Evolutionary conservation across 2,113 vertebrate genomes (phyloP).

Genomic region (Sinocyclocheilus anophthalmus): DNA sequence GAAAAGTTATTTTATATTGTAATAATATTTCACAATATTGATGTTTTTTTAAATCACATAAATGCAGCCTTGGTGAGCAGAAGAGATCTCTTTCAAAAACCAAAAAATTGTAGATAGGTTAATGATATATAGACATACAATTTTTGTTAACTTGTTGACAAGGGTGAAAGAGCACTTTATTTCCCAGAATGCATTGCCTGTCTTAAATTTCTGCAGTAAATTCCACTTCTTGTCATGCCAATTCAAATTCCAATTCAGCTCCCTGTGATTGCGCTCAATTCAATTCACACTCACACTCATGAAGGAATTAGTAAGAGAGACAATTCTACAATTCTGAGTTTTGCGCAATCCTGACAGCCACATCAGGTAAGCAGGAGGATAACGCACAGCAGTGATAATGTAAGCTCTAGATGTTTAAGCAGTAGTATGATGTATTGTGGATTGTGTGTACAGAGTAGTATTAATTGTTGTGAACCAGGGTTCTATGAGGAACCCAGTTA

Average conservation of each 20-base stretch:
- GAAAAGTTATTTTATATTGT: no score
- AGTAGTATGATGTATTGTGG: slow-evolving; percentile 15
- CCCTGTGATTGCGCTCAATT: background rate
- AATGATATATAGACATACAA: no score
- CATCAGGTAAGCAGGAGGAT: slow-evolving; percentile 5
- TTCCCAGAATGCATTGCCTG: background rate
- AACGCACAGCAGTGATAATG: slow-evolving; percentile 16
- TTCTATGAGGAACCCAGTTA: slow-evolving; percentile 46
- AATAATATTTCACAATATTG: no score
- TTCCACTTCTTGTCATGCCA: background rate
- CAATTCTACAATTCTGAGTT: background rate
- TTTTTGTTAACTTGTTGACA: no score
- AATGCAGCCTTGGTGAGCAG: no score
- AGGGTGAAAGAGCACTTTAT: background rate
- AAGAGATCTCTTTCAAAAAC: no score
- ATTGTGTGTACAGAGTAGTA: slow-evolving; percentile 27
- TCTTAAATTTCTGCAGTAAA: background rate
- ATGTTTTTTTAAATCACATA: no score
- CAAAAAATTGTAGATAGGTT: no score
- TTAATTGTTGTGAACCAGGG: slow-evolving; percentile 46
- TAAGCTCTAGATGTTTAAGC: slow-evolving; percentile 22
- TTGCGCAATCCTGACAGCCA: background rate
- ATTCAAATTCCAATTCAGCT: background rate
- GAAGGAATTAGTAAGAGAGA: background rate
- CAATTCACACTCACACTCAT: background rate